Conservation (phyloP, 2,113 vertebrate genomes). For the Jaculus jaculus region DNA sequence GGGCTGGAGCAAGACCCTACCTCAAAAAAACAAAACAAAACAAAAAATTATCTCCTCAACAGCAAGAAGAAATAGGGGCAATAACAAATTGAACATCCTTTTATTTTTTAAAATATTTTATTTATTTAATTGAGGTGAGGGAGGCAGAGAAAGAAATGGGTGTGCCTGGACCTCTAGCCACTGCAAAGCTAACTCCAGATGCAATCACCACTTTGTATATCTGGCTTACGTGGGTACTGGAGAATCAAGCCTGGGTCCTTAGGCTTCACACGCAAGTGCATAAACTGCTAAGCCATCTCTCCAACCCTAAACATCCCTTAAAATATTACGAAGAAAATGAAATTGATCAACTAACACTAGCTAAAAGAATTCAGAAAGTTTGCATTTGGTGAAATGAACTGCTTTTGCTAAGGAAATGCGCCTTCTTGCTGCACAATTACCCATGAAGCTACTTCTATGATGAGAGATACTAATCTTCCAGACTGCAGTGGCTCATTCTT, state of each 20-base stretch:
- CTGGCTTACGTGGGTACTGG: too few species aligned
- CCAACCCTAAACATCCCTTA: neutral
- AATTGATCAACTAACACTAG: slow-evolving; percentile 43
- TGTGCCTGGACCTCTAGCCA: too few species aligned
- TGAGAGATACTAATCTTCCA: slow-evolving; percentile 9
- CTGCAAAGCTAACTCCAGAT: too few species aligned
- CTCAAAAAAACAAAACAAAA: too few species aligned
- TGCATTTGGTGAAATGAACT: neutral
- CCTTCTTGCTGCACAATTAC: slow-evolving; percentile 2
- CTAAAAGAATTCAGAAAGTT: neutral
- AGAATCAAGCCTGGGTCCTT: too few species aligned
- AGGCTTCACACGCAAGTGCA: too few species aligned
- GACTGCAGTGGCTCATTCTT: neutral
- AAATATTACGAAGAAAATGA: slow-evolving; percentile 43
- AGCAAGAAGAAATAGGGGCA: slow-evolving; percentile 1
- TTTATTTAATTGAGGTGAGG: too few species aligned
- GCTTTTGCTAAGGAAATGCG: slow-evolving; percentile 1
- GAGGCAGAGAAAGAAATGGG: too few species aligned
- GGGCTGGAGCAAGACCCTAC: too few species aligned
- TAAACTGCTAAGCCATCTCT: too few species aligned
- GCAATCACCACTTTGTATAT: too few species aligned
- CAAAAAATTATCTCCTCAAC: neutral
- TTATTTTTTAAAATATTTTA: too few species aligned
- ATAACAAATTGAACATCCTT: slow-evolving; percentile 50
- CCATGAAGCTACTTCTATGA: neutral